These are phyloP conservation scores for Trachelus tabidus DNA, from an alignment of 2,888 invertebrate genomes.

Conservation along the genomic window DNA sequence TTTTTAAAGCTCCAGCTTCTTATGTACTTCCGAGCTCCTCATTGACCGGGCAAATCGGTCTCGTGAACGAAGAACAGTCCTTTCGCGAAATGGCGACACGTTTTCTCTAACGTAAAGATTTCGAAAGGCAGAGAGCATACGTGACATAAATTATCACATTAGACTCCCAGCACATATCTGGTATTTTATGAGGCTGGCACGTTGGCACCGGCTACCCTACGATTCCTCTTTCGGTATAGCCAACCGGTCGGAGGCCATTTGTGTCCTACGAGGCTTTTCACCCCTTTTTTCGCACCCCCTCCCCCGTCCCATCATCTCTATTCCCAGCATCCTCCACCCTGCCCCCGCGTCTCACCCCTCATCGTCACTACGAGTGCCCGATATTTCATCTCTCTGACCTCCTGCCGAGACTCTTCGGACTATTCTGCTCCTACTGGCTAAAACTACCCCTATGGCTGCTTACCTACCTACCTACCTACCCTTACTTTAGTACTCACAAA, in stretches of 20 bases:
- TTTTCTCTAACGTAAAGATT: constrained; percentile 22
- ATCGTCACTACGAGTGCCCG: constrained; percentile 9
- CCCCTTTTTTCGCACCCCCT: background rate
- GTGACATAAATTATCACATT: constrained; percentile 28
- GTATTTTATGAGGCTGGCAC: constrained; percentile 27
- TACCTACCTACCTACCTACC: background rate
- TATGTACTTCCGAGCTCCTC: constrained; percentile 12
- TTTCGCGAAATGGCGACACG: constrained; percentile 3
- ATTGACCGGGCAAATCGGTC: constrained; percentile 25
- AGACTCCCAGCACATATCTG: constrained; percentile 20
- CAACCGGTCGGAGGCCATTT: background rate
- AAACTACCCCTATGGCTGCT: background rate
- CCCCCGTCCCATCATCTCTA: background rate
- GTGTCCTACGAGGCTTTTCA: background rate
- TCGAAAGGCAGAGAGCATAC: constrained; percentile 21
- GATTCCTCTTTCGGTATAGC: background rate
- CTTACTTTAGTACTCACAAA: constrained; percentile 1
- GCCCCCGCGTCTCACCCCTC: background rate
- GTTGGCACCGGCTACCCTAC: constrained; percentile 9
- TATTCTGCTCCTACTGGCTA: too few relatives aligned
- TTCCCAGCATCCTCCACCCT: too few relatives aligned
- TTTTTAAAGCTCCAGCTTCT: too few relatives aligned
- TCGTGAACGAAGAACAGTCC: constrained; percentile 27
- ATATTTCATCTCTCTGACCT: constrained; percentile 21
- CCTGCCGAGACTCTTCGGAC: too few relatives aligned